Conservation (phyloP, 2,113 vertebrate genomes). For the Oryzias curvinotus region DNA sequence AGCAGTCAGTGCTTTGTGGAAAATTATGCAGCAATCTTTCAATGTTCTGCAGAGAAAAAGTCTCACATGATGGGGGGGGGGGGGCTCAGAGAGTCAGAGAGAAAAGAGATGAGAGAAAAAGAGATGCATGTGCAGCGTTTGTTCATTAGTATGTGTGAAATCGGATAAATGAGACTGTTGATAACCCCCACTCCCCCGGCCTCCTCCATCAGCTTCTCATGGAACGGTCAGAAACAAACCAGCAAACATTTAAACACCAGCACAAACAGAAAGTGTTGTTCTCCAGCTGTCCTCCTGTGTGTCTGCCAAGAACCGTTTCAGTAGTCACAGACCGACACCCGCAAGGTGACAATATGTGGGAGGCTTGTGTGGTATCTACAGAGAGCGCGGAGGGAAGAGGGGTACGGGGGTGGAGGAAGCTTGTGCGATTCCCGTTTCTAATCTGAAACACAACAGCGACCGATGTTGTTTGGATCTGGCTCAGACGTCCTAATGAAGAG, state of each 20-base stretch:
- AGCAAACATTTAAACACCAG: slow-evolving; percentile 8
- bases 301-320: slow-evolving; percentile 37
- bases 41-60: slow-evolving; percentile 25
- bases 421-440: slow-evolving; percentile 30
- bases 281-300: slow-evolving; percentile 23
- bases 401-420: slow-evolving; percentile 14
- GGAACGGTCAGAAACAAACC: neutral
- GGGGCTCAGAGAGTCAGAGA: neutral
- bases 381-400: neutral
- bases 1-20: slow-evolving; percentile 29
- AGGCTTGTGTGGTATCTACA: slow-evolving; percentile 20
- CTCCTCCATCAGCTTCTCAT: neutral
- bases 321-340: slow-evolving; percentile 32
- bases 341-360: slow-evolving; percentile 29
- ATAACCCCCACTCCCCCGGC: neutral
- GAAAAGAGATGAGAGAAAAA: neutral
- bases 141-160: slow-evolving; percentile 2
- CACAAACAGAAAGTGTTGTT: slow-evolving; percentile 1
- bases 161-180: neutral
- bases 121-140: neutral
- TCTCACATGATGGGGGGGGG: neutral
- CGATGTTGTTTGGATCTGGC: slow-evolving; percentile 32
- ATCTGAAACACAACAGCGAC: slow-evolving; percentile 37
- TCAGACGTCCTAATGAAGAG: slow-evolving; percentile 21
- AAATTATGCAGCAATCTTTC: slow-evolving; percentile 51